phyloP scores from a whole-genome alignment of 2,888 invertebrate species.

The Netelia inedita region DNA sequence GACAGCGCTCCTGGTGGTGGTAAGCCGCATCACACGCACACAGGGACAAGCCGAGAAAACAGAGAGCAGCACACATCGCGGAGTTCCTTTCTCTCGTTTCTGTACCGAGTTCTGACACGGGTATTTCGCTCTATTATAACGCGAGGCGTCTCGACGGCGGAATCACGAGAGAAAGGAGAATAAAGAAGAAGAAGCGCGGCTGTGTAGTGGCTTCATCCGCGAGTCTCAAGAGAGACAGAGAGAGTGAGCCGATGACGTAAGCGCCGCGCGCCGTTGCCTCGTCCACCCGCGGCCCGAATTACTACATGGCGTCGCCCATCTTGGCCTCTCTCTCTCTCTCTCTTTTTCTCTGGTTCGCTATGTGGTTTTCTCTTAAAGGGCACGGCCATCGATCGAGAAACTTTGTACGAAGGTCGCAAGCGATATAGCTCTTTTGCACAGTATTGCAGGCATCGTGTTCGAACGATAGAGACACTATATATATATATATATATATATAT shows the following conservation, averaged over 20 bases:
- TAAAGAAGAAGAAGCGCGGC: slow-evolving; percentile 31
- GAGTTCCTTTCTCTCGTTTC: slow-evolving; percentile 19
- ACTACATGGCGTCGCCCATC: slow-evolving; percentile 65
- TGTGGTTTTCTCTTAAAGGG: slow-evolving; percentile 63
- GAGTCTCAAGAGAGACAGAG: slow-evolving; percentile 16
- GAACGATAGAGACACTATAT: background rate
- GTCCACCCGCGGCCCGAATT: slow-evolving; percentile 57
- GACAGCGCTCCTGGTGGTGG: slow-evolving; percentile 12
- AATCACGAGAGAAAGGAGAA: background rate
- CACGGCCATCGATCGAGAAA: slow-evolving; percentile 71
- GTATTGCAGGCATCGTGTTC: slow-evolving; percentile 41
- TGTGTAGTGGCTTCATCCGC: slow-evolving; percentile 44
- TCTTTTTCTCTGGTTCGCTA: slow-evolving; percentile 16
- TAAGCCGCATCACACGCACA: background rate
- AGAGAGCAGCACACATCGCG: background rate
- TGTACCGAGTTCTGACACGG: background rate
- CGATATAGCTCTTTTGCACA: slow-evolving; percentile 38
- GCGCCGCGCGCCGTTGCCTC: slow-evolving; percentile 57
- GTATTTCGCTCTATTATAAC: background rate
- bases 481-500: background rate
- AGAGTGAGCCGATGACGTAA: slow-evolving; percentile 66
- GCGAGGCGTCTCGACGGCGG: slow-evolving; percentile 18
- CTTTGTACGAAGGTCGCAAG: slow-evolving; percentile 65
- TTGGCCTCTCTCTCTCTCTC: slow-evolving; percentile 42
- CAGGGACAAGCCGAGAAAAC: background rate